These are phyloP conservation scores for Mythimna pallens DNA, from an alignment of 2,888 invertebrate species.

Conservation along the genomic window DNA sequence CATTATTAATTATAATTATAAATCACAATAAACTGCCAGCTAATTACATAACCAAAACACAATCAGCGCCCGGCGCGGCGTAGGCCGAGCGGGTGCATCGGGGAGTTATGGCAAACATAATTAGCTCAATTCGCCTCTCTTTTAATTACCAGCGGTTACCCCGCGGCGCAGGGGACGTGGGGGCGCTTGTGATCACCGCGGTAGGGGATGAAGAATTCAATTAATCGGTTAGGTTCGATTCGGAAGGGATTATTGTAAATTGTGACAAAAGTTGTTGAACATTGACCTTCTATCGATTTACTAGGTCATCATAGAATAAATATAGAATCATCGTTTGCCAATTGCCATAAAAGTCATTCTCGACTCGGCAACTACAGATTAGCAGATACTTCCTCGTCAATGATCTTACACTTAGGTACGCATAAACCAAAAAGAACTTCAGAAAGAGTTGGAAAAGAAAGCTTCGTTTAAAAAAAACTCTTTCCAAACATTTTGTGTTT, in stretches of 20 bases:
- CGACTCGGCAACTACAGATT: neutral
- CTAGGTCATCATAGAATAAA: too few species aligned
- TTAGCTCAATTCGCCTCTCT: constrained; percentile 76
- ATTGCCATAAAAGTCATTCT: neutral
- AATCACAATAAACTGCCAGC: constrained; percentile 51
- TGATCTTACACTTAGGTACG: neutral
- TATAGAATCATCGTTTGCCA: too few species aligned
- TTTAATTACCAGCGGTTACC: constrained; percentile 72
- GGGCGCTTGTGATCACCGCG: constrained; percentile 36
- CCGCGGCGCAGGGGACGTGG: constrained; percentile 36
- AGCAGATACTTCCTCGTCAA: neutral
- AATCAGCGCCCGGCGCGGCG: constrained; percentile 53
- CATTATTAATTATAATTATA: constrained; percentile 54
- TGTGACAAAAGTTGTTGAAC: neutral
- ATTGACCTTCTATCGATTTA: neutral
- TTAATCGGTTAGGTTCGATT: constrained; percentile 44
- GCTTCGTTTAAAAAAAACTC: too few species aligned
- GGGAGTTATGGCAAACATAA: constrained; percentile 74
- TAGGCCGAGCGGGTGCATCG: constrained; percentile 58
- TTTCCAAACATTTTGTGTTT: too few species aligned
- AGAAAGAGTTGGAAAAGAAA: too few species aligned
- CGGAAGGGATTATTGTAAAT: constrained; percentile 12
- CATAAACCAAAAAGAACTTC: too few species aligned
- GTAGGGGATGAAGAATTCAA: constrained; percentile 57
- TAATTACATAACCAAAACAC: constrained; percentile 66